These are phyloP conservation scores for Eristalinus sepulchralis DNA, from an alignment of 2,888 invertebrate genomes.

Conservation along the genomic window DNA sequence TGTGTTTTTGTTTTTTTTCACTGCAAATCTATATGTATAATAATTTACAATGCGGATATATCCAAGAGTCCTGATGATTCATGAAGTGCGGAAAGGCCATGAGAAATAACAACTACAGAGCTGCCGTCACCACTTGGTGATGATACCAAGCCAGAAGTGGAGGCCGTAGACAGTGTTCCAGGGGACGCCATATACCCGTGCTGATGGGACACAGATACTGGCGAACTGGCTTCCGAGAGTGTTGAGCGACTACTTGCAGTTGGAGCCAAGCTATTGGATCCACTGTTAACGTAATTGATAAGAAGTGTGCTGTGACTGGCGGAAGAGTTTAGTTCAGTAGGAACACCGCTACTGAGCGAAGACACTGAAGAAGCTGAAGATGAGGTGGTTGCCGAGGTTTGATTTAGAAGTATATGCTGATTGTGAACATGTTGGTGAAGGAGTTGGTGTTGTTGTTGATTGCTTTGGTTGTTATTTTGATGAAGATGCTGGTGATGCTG, in stretches of 20 bases:
- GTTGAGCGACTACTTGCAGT: slow-evolving; percentile 54
- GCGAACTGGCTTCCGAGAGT: slow-evolving; percentile 60
- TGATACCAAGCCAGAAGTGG: slow-evolving; percentile 63
- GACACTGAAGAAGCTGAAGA: slow-evolving; percentile 74
- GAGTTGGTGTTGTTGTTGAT: slow-evolving; percentile 63
- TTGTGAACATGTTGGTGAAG: slow-evolving; percentile 72
- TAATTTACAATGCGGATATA: slow-evolving; percentile 81
- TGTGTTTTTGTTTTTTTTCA: slow-evolving; percentile 25
- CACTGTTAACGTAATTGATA: slow-evolving; percentile 67
- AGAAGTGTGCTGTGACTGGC: slow-evolving; percentile 62
- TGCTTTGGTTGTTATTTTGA: slow-evolving; percentile 67
- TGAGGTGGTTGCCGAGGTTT: slow-evolving; percentile 71
- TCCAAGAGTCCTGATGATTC: slow-evolving; percentile 79
- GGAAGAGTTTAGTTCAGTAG: slow-evolving; percentile 61
- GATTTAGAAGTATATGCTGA: slow-evolving; percentile 64
- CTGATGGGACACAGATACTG: slow-evolving; percentile 63
- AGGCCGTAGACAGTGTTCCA: slow-evolving; percentile 59
- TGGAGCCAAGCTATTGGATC: slow-evolving; percentile 32
- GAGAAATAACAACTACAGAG: slow-evolving; percentile 63
- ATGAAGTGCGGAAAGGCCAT: slow-evolving; percentile 74
- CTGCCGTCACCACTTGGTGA: slow-evolving; percentile 72
- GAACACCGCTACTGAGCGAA: slow-evolving; percentile 56
- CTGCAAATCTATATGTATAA: slow-evolving; percentile 34
- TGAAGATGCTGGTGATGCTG: slow-evolving; percentile 61
- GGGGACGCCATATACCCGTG: slow-evolving; percentile 64